phyloP scores from a whole-genome alignment of 2,113 vertebrate genomes.

The Melanerpes aurifrons region DNA sequence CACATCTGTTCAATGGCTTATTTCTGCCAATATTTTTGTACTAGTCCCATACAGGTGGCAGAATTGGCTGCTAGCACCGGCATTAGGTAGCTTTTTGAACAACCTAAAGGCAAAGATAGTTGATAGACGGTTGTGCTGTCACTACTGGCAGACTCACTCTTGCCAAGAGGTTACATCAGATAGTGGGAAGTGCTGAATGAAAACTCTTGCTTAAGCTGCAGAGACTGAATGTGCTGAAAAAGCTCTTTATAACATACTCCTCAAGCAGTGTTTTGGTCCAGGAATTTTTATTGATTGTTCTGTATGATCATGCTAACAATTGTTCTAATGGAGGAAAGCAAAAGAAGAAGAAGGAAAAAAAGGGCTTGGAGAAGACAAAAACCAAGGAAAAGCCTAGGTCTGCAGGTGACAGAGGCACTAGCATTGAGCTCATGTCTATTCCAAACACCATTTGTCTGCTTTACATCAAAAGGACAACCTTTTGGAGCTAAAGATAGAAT shows the following conservation, averaged over 20 bases:
- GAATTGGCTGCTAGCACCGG: neutral
- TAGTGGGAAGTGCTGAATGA: neutral
- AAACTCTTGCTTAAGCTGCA: neutral
- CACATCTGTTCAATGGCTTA: neutral
- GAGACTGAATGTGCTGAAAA: neutral
- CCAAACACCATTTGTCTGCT: neutral
- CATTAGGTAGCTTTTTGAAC: neutral
- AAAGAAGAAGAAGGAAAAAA: neutral
- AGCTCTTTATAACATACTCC: neutral
- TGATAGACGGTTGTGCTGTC: neutral
- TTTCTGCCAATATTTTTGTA: neutral
- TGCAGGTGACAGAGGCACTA: neutral
- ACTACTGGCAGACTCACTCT: neutral
- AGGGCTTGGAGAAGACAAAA: neutral
- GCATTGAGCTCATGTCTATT: neutral
- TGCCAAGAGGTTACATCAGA: neutral
- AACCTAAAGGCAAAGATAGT: neutral
- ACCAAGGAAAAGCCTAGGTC: neutral
- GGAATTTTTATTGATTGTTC: neutral
- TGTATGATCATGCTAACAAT: rapidly evolving
- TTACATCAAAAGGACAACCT: neutral
- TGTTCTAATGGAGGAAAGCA: neutral
- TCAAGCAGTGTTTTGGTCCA: neutral
- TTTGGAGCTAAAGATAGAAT: neutral
- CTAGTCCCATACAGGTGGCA: neutral